These are phyloP conservation scores for Melieria crassipennis DNA, from an alignment of 2,888 invertebrate genomes.

Conservation along the genomic window DNA sequence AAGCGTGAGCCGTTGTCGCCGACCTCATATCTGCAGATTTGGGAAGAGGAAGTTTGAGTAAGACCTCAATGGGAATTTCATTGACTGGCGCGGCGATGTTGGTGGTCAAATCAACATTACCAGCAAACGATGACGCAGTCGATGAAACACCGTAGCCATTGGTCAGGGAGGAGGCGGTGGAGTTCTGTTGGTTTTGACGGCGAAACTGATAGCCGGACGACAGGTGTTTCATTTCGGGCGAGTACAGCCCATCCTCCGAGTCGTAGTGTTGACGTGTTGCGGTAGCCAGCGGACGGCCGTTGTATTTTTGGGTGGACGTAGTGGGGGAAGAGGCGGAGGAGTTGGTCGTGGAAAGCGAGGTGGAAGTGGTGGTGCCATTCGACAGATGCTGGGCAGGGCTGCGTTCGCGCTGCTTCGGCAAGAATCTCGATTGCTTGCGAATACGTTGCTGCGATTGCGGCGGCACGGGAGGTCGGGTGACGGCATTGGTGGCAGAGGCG, in stretches of 20 bases:
- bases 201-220: slow-evolving; percentile 16
- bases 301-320: background rate
- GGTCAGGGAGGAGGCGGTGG: background rate
- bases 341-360: background rate
- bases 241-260: slow-evolving; percentile 43
- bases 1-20: slow-evolving; percentile 31
- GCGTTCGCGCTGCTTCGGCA: slow-evolving; percentile 50
- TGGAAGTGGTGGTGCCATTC: slow-evolving; percentile 2
- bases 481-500: slow-evolving; percentile 37
- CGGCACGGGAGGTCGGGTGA: slow-evolving; percentile 57
- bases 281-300: slow-evolving; percentile 11
- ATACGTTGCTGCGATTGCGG: slow-evolving; percentile 54
- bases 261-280: slow-evolving; percentile 35
- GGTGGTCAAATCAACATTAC: slow-evolving; percentile 15
- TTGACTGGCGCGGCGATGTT: slow-evolving; percentile 21
- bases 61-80: slow-evolving; percentile 54
- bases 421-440: slow-evolving; percentile 53
- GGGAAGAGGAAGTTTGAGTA: slow-evolving; percentile 53
- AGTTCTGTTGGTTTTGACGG: background rate
- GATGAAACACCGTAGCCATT: slow-evolving; percentile 40
- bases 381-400: slow-evolving; percentile 40
- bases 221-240: slow-evolving; percentile 4
- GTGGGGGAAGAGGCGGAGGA: slow-evolving; percentile 1
- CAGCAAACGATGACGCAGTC: slow-evolving; percentile 27
- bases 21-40: slow-evolving; percentile 44